Evolutionary conservation across 2,888 invertebrate genomes (phyloP).

Genomic region (Scelioninae gen. 1): DNA sequence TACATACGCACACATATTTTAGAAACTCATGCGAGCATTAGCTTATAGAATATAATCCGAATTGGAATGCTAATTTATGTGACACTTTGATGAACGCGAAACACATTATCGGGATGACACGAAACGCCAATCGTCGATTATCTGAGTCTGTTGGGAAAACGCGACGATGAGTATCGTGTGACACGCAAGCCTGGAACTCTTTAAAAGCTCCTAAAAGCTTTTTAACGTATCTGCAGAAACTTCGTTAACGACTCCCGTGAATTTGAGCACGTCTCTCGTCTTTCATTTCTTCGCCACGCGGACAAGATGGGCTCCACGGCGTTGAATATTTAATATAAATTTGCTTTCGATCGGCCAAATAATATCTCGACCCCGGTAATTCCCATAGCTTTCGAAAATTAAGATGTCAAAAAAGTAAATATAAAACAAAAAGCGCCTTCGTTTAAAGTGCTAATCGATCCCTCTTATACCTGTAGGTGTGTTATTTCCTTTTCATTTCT

Average conservation of each 20-base stretch:
- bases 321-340: conserved; percentile 68
- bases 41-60: background rate
- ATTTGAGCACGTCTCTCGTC: conserved; percentile 59
- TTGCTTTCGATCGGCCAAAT: conserved; percentile 68
- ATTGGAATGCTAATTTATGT: conserved; percentile 53
- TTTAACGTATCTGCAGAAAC: conserved; percentile 80
- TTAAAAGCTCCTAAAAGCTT: conserved; percentile 80
- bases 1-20: background rate
- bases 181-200: conserved; percentile 73
- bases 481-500: conserved; percentile 69
- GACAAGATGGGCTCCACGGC: conserved; percentile 41
- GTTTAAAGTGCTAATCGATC: conserved; percentile 61
- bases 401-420: conserved; percentile 68
- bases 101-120: conserved; percentile 54
- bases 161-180: conserved; percentile 73
- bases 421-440: conserved; percentile 37
- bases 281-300: conserved; percentile 46
- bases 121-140: conserved; percentile 69
- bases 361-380: conserved; percentile 62
- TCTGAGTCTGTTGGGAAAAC: conserved; percentile 48
- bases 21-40: too few relatives aligned
- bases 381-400: conserved; percentile 59
- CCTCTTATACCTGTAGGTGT: conserved; percentile 36
- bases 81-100: conserved; percentile 39
- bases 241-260: conserved; percentile 77